Percentiles rank a stretch among this genome's conserved stretches.
Conservation (phyloP, 2,888 invertebrate species). For the Sphinx pinastri region DNA sequence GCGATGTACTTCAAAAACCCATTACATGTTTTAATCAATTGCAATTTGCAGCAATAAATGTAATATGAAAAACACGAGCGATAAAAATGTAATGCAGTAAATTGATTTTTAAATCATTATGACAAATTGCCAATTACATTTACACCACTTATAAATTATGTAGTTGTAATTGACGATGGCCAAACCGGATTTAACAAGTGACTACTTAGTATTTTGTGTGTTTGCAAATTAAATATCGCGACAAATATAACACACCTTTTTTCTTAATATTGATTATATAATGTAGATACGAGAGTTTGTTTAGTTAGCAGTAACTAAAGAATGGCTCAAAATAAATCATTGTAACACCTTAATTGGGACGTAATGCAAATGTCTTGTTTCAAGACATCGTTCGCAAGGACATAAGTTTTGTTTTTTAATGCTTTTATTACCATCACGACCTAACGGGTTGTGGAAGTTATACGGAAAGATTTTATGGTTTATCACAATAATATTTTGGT, state of each 20-base stretch:
- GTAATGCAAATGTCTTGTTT: conserved; percentile 22
- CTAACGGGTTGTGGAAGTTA: neutral
- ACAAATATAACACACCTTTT: neutral
- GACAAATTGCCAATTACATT: neutral
- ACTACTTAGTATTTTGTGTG: neutral
- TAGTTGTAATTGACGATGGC: neutral
- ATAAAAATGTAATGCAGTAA: neutral
- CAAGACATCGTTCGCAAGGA: neutral
- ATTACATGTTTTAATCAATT: neutral
- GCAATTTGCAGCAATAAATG: neutral
- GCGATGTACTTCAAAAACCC: neutral
- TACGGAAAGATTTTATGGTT: neutral
- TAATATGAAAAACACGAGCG: neutral
- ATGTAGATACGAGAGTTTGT: neutral
- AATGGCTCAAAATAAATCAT: neutral
- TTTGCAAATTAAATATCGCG: neutral
- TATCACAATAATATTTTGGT: neutral
- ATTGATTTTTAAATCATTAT: neutral
- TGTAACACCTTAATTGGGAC: neutral
- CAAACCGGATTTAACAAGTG: neutral
- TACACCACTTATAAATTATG: neutral
- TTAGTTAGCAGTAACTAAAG: neutral
- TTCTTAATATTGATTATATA: neutral
- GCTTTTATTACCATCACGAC: neutral
- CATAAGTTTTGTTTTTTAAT: neutral